Conservation (phyloP, 2,113 vertebrate species). For the Bostrychus sinensis region DNA sequence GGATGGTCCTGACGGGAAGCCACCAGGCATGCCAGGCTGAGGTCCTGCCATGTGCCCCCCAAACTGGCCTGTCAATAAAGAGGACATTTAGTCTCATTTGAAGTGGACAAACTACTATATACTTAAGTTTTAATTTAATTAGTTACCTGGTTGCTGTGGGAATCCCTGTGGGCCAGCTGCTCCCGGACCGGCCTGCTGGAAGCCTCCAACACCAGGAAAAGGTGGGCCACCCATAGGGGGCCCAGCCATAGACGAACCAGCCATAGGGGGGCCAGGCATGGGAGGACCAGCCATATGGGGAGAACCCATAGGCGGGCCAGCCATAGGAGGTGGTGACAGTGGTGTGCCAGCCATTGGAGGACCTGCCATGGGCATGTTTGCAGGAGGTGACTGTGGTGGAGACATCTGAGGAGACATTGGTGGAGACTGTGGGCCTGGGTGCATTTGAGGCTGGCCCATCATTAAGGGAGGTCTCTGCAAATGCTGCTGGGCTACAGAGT, state of each 20-base stretch:
- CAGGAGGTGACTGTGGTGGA: constrained; percentile 70
- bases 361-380: constrained; percentile 67
- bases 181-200: constrained; percentile 79
- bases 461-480: constrained; percentile 70
- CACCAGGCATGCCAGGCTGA: constrained; percentile 83
- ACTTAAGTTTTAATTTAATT: too few relatives aligned
- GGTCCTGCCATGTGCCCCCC: constrained; percentile 84
- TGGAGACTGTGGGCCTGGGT: constrained; percentile 74
- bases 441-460: constrained; percentile 68
- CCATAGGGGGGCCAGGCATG: constrained; percentile 44
- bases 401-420: constrained; percentile 57
- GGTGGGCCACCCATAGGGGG: constrained; percentile 64
- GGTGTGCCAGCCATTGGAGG: not conserved
- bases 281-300: constrained; percentile 11
- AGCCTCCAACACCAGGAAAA: constrained; percentile 70
- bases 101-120: not conserved
- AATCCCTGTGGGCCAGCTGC: constrained; percentile 79
- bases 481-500: constrained; percentile 54
- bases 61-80: constrained; percentile 76
- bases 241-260: too few relatives aligned
- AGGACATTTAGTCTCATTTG: not conserved
- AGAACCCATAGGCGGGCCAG: too few relatives aligned
- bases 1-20: constrained; percentile 80
- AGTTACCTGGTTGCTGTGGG: constrained; percentile 84
- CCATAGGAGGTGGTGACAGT: constrained; percentile 24